Conservation (phyloP, 2,113 vertebrate species). For the Chloebia gouldiae region DNA sequence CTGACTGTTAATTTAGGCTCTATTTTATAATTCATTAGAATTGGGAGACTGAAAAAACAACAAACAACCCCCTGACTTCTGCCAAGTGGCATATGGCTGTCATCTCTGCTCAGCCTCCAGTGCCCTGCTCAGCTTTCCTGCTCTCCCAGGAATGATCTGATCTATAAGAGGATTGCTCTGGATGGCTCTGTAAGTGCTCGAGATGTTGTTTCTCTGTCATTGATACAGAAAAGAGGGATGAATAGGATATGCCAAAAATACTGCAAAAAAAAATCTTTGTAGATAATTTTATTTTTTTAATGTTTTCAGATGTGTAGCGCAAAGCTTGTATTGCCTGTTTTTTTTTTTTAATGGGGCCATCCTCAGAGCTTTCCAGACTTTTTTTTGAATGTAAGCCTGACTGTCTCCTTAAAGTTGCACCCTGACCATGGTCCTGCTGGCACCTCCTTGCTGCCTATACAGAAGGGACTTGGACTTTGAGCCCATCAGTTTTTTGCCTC, state of each 20-base stretch:
- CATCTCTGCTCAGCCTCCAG: conserved; percentile 40
- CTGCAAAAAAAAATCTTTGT: not conserved
- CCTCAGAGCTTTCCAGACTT: not conserved
- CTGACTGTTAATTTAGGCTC: conserved; percentile 46
- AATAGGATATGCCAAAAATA: not conserved
- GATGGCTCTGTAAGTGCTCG: not conserved
- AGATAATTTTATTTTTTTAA: not conserved
- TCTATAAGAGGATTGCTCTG: not conserved
- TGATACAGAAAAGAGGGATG: not conserved
- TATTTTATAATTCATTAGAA: conserved; percentile 62
- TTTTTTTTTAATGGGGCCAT: fast-evolving
- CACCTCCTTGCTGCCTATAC: not conserved
- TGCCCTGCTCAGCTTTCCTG: not conserved
- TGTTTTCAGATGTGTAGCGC: not conserved
- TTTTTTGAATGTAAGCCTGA: not conserved
- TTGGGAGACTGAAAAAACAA: conserved; percentile 27
- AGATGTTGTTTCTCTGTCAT: not conserved
- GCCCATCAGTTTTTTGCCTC: not conserved
- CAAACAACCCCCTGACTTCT: not conserved
- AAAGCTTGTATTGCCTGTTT: not conserved
- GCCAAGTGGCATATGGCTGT: conserved; percentile 58
- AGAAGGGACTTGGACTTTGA: not conserved
- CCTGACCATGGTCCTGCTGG: not conserved
- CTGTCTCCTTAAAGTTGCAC: not conserved
- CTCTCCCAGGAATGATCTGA: not conserved